Evolutionary conservation across 2,797 vertebrate genomes (phyloP), one percentile per base, ranked within the genome.

Genomic region (Sarcophilus harrisii): DNA sequence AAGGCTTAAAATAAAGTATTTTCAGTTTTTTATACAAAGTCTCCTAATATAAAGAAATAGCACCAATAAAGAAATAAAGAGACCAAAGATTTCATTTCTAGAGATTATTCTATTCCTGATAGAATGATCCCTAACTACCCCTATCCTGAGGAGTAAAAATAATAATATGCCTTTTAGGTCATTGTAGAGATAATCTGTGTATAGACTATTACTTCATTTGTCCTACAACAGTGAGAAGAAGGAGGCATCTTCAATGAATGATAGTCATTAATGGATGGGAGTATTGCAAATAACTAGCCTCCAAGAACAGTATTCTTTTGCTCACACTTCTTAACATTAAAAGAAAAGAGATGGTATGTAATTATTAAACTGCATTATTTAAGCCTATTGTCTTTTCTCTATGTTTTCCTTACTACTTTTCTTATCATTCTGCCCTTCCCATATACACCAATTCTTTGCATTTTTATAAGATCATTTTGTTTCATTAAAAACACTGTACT

Each of bases 401-500:
- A 45, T 45, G 9, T 45, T 93, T 87, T 91, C 16, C 91, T 14
- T 92, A 21, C 6, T 92, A 0, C 54, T 4, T 90, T 95, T 81
- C 66, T 92, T 62, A 91, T 16, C 5, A n/a, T 94, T 58, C 27
- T 81, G 45, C 60, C 49, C 30, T 55, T 27, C 38, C 92, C 29
- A 10, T 16, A 2, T 5, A 2, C 38, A 49, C 38, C 90, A 16
- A 24, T 58, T 11, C 38, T 27, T 29, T 24, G n/a, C 16, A 73
- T 55, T 93, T 87, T 91, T 90, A 0, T 29, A 89, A 13, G 45
- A 94, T 62, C 4, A 92, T 0, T 73, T 73, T 91, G 55, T 81
- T n/a, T 92, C 29, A 92, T 13, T 93, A 60, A 92, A 95, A 94
- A 58, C 58, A 45, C 9, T 45, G 0, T 49, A 96, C 92, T 95